A percentile compares a stretch with the other conserved stretches of the same genome.
These are phyloP conservation scores for Psittacula derbiana DNA, from an alignment of 2,797 vertebrate genomes.

Conservation along the genomic window DNA sequence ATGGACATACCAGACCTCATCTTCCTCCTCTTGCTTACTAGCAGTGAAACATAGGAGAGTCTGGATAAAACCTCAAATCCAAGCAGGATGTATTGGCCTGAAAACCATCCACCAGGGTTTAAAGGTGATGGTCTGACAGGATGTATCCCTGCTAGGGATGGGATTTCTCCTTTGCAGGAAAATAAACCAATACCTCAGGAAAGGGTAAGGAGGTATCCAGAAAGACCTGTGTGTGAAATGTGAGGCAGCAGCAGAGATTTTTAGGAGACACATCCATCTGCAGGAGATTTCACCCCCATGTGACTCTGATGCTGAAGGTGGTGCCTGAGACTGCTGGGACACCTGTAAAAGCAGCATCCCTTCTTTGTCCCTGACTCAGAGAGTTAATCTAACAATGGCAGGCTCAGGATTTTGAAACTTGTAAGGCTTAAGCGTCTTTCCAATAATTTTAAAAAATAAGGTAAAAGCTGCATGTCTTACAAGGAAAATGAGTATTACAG, in stretches of 20 bases:
- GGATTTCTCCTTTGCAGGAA: not conserved
- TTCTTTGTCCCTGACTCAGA: not conserved
- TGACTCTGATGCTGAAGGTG: not conserved
- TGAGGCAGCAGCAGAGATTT: not conserved
- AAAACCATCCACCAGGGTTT: not conserved
- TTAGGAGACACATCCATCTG: not conserved
- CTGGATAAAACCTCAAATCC: not conserved
- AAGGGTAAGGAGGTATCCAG: not conserved
- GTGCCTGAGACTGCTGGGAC: too few relatives aligned
- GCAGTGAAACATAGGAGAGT: not conserved
- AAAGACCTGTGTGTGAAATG: accelerated
- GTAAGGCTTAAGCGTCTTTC: not conserved
- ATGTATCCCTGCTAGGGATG: not conserved
- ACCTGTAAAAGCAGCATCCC: not conserved
- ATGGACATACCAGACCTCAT: not conserved
- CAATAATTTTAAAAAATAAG: not conserved
- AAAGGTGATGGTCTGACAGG: not conserved
- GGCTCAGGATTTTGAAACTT: not conserved
- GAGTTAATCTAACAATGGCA: not conserved
- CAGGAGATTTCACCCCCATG: not conserved
- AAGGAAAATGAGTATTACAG: not conserved
- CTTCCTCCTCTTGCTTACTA: not conserved
- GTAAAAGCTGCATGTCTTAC: not conserved
- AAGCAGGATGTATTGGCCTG: not conserved
- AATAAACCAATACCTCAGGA: not conserved